These are phyloP conservation scores for Heliconius congener DNA, from an alignment of 1,140 invertebrate genomes.

Conservation along the genomic window DNA sequence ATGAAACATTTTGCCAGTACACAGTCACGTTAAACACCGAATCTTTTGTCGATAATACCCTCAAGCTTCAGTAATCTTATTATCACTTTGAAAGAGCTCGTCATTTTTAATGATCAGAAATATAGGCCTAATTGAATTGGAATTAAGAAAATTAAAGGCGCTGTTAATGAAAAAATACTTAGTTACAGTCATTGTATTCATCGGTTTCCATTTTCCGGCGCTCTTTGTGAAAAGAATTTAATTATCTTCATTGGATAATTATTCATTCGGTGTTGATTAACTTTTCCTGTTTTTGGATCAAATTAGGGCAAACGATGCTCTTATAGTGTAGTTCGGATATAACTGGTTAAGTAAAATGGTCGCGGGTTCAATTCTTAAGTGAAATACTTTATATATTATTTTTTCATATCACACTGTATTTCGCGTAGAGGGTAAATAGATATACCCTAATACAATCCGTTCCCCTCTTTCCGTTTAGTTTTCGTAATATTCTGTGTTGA, in stretches of 20 bases:
- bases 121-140: slow-evolving; percentile 21
- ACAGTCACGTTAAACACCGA: not conserved
- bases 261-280: slow-evolving; percentile 46
- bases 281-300: slow-evolving; percentile 32
- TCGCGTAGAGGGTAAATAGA: too few species aligned
- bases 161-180: slow-evolving; percentile 31
- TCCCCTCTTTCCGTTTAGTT: too few species aligned
- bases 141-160: slow-evolving; percentile 15
- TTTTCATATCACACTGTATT: too few species aligned
- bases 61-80: not conserved
- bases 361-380: not conserved
- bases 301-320: not conserved
- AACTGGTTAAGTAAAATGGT: not conserved
- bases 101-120: slow-evolving; percentile 12
- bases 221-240: slow-evolving; percentile 43
- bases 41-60: not conserved
- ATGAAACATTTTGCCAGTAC: not conserved
- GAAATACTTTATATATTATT: too few species aligned
- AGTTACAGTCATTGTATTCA: slow-evolving; percentile 35
- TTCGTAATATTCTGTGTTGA: too few species aligned
- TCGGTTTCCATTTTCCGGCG: slow-evolving; percentile 32
- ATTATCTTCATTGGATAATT: slow-evolving; percentile 46
- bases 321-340: not conserved
- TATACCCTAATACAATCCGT: too few species aligned
- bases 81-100: not conserved